A percentile compares a stretch with the other conserved stretches of the same genome.
phyloP scores from a whole-genome alignment of 37 sponge, comb jelly and placozoan genomes.

The Amphimedon queenslandica region DNA sequence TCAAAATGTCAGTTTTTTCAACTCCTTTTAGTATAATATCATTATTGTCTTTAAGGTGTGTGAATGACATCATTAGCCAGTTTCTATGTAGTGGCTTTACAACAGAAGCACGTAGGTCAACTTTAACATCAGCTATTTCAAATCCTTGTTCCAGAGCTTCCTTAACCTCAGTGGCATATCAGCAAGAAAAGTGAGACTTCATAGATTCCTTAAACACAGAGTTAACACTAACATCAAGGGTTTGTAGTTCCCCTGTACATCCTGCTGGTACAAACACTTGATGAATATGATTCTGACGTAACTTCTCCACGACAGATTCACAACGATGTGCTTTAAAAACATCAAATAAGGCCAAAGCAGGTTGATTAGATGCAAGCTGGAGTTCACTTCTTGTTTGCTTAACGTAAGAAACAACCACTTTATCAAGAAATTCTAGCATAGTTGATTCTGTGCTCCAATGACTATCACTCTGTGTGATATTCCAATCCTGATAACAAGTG shows the following conservation, averaged over 20 bases:
- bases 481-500: conserved; percentile 9
- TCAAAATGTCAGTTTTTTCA: background rate
- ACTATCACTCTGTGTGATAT: conserved; percentile 21
- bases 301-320: background rate
- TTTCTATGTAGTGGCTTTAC: conserved; percentile 5
- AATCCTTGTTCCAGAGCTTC: conserved; percentile 1
- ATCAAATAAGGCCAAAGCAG: background rate
- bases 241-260: conserved; percentile 16
- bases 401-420: background rate
- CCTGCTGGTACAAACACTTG: conserved; percentile 26
- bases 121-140: conserved; percentile 10
- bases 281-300: background rate
- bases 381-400: background rate
- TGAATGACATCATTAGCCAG: background rate
- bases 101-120: conserved; percentile 4
- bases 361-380: background rate
- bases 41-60: background rate
- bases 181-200: background rate
- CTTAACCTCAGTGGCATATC: conserved; percentile 11
- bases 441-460: conserved; percentile 28
- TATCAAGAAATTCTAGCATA: conserved; percentile 17
- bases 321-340: background rate
- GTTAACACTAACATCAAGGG: conserved; percentile 15
- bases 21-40: background rate
- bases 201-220: background rate